These are phyloP conservation scores for Siniperca undulata DNA, from an alignment of 2,797 vertebrate species.

Conservation along the genomic window DNA sequence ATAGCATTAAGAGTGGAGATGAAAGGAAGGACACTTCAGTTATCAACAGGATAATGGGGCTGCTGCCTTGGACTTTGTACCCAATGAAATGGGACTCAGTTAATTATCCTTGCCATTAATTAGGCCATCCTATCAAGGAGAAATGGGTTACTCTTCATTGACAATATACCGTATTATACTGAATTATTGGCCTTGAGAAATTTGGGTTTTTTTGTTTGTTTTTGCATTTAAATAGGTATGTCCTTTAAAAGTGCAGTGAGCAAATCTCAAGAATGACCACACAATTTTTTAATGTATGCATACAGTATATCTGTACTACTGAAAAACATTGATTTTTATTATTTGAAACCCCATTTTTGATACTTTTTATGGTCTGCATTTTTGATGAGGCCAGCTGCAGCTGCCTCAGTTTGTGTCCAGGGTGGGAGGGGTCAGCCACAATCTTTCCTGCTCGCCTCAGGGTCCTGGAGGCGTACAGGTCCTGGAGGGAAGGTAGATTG, in stretches of 20 bases:
- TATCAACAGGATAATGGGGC: conserved; percentile 82
- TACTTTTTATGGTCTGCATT: no score
- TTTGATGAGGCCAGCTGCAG: no score
- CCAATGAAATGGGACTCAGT: conserved; percentile 79
- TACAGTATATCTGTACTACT: background rate
- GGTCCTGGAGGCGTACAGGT: no score
- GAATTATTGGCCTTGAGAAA: conserved; percentile 59
- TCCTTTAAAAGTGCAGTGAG: conserved; percentile 3
- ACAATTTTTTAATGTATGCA: background rate
- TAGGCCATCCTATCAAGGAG: conserved; percentile 79
- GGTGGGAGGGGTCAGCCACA: no score
- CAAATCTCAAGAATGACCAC: background rate
- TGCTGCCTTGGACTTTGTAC: conserved; percentile 75
- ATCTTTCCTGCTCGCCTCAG: no score
- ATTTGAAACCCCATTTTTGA: no score
- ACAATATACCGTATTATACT: conserved; percentile 54
- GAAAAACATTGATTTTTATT: no score
- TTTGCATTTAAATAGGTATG: conserved; percentile 40
- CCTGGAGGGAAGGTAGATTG: no score
- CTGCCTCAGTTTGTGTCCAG: no score
- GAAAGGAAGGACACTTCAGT: conserved; percentile 83
- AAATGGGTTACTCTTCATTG: conserved; percentile 69
- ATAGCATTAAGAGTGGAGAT: conserved; percentile 81
- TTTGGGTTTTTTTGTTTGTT: conserved; percentile 25
- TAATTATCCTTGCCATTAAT: conserved; percentile 84